Evolutionary conservation across 2,113 vertebrate species (phyloP).

Genomic region (Patagioenas fasciata): DNA sequence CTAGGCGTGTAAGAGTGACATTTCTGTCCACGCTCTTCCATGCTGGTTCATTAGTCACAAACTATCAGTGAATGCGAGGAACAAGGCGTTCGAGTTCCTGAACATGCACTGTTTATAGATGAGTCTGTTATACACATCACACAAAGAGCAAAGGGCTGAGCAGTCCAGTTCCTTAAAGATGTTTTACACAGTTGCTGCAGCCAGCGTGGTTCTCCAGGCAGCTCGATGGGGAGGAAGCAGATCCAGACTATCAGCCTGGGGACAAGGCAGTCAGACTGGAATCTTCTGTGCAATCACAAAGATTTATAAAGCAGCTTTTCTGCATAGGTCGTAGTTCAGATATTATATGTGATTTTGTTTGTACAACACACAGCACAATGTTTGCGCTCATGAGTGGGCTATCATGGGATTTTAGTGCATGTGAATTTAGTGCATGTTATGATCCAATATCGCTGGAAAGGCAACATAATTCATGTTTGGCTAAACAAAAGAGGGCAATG

Average conservation of each 20-base stretch:
- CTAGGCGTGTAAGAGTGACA: not conserved
- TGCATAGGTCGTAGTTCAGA: rapidly evolving
- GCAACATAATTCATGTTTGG: conserved; percentile 13
- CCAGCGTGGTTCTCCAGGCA: not conserved
- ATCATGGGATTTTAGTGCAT: not conserved
- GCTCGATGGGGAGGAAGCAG: not conserved
- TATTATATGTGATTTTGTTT: not conserved
- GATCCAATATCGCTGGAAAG: conserved; percentile 8
- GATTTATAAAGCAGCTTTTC: not conserved
- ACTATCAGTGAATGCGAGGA: not conserved
- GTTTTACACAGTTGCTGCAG: not conserved
- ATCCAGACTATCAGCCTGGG: not conserved
- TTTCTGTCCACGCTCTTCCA: not conserved
- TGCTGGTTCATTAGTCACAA: not conserved
- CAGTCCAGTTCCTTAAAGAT: not conserved
- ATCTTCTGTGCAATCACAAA: not conserved
- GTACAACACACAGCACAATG: not conserved
- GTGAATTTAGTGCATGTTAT: not conserved
- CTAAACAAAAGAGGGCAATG: not conserved
- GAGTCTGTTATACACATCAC: not conserved
- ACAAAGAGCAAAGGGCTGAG: not conserved
- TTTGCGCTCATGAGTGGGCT: not conserved
- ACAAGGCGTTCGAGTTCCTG: not conserved
- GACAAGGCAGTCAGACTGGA: not conserved
- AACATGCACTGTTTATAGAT: not conserved